Percentiles rank a stretch among this genome's conserved stretches.
Conservation (phyloP, 1,140 invertebrate genomes). For the Drosophila sp. region DNA sequence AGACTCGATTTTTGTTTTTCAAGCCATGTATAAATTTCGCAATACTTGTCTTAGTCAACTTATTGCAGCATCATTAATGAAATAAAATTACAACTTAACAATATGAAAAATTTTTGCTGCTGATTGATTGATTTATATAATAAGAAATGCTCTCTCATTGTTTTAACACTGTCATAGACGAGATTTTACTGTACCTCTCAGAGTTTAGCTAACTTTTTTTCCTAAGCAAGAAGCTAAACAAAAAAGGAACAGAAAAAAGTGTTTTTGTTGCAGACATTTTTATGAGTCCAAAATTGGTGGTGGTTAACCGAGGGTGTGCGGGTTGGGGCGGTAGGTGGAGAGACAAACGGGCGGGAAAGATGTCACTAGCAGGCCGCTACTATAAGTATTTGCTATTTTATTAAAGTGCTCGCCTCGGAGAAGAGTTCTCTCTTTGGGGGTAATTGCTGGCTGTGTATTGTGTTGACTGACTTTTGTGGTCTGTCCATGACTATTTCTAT, state of each 20-base stretch:
- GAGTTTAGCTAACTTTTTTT: constrained; percentile 6
- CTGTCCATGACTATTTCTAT: constrained; percentile 38
- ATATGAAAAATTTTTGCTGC: constrained; percentile 4
- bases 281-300: constrained; percentile 61
- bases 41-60: no score
- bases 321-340: background rate
- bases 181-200: constrained; percentile 3
- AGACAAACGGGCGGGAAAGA: constrained; percentile 4
- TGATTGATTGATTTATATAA: background rate
- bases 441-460: constrained; percentile 50
- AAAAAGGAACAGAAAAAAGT: constrained; percentile 10
- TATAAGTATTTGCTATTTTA: constrained; percentile 18
- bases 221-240: constrained; percentile 13
- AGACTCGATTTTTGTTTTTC: no score
- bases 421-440: constrained; percentile 19
- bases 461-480: constrained; percentile 37
- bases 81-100: no score
- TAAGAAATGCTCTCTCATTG: no score
- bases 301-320: constrained; percentile 16
- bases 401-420: constrained; percentile 13
- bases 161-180: background rate
- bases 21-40: no score
- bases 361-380: constrained; percentile 53
- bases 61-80: no score
- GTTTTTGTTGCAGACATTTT: constrained; percentile 70